A percentile compares a stretch with the other conserved stretches of the same genome.
Evolutionary conservation across 2,888 invertebrate species (phyloP).

Genomic region (Nomada hirtipes): DNA sequence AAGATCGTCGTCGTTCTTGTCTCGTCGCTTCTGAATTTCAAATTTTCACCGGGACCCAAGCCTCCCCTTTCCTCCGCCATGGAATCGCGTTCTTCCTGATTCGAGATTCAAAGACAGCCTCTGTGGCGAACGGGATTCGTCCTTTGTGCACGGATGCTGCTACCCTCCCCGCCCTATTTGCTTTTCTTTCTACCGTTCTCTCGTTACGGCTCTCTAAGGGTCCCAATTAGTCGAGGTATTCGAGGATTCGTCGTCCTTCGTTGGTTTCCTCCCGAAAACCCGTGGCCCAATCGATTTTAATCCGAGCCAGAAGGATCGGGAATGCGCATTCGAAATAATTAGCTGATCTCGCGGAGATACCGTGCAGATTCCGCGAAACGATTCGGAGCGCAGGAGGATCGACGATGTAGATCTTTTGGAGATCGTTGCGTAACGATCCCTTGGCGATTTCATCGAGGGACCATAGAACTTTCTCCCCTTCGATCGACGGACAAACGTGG

Average conservation of each 20-base stretch:
- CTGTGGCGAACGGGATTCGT: slow-evolving; percentile 41
- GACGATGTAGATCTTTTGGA: neutral
- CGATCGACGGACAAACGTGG: too few relatives aligned
- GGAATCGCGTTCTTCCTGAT: slow-evolving; percentile 43
- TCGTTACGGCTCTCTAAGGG: slow-evolving; percentile 69
- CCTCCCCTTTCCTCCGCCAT: neutral
- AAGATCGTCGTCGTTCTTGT: slow-evolving; percentile 32
- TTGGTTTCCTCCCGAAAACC: slow-evolving; percentile 78
- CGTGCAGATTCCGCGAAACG: slow-evolving; percentile 71
- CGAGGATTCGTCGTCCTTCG: slow-evolving; percentile 74
- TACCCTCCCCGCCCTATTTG: slow-evolving; percentile 8
- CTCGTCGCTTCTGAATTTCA: slow-evolving; percentile 82
- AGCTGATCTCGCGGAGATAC: slow-evolving; percentile 82
- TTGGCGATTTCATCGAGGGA: neutral
- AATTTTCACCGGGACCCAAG: slow-evolving; percentile 72
- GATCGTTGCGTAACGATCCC: slow-evolving; percentile 44
- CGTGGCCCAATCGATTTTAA: slow-evolving; percentile 78
- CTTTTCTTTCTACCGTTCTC: neutral
- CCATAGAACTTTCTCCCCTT: neutral
- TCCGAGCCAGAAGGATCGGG: slow-evolving; percentile 79
- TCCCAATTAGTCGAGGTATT: slow-evolving; percentile 84
- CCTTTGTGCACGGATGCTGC: slow-evolving; percentile 56
- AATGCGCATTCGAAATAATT: slow-evolving; percentile 84
- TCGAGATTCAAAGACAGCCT: slow-evolving; percentile 26
- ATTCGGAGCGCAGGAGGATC: slow-evolving; percentile 44